Base-by-base conservation (phyloP, 2,797 vertebrate genomes). In the Eutrigla gurnardus region DNA sequence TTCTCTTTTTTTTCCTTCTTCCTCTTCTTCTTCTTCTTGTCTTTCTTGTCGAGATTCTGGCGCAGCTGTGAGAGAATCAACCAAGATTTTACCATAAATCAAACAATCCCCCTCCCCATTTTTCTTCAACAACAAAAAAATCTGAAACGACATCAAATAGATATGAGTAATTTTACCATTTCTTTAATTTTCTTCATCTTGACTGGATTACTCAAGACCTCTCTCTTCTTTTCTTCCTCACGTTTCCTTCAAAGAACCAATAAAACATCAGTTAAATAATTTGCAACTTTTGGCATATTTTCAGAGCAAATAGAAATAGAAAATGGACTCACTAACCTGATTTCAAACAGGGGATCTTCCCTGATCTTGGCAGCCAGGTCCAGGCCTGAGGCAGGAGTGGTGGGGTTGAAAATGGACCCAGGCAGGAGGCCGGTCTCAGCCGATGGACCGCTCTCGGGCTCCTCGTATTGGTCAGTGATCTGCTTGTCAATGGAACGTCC, bases 121-220 rank as follows among this genome's bases (percentile, higher is more conserved):
- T 25, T 25, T 25, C 25, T 25, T 25, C 25, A 25, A 6, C 5
- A 9, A 49, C 15, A 47, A 42, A 40, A 18, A 0, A 49, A 37
- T n/a, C 0, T 0, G 32, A 74, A 39, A 71, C 4, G 2, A 60
- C 5, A 60, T 59, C 2, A 33, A 57, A 52, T 25, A 25, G 25
- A 25, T 25, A 54, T 2, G 25, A 3, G 5, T 9, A 9, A 0
- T 57, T 33, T 87, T 90, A 98, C 97, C 96, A 98, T 84, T 81
- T 96, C 96, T 91, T 97, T 97, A 82, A 99, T 99, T 90, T 96
- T 98, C 92, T 95, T 98, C 98, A 99, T 99, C 93, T 99, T 99
- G 47, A 99, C 97, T 12, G 98, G 98, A 68, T 99, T 99, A 37
- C 96, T 97, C 68, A 99, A 82, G 62, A 98, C 95, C 53, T 97